Conservation (phyloP, 2,797 vertebrate species). For the Microctenopoma steveboyesi region DNA sequence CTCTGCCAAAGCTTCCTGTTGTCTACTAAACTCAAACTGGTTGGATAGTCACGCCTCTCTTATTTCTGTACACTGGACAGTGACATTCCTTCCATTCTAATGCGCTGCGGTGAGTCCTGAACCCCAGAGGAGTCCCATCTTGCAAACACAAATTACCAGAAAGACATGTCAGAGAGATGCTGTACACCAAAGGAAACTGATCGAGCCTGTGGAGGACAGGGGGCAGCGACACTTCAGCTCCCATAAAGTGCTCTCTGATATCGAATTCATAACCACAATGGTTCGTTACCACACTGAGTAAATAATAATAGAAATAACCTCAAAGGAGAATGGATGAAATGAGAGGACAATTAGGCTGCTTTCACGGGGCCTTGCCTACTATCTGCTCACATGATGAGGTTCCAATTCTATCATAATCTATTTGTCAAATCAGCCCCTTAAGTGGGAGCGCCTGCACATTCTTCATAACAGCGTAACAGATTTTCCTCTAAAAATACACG, state of each 20-base stretch:
- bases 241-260: constrained; percentile 40
- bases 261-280: constrained; percentile 48
- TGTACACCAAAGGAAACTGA: constrained; percentile 17
- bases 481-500: constrained; percentile 66
- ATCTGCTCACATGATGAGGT: constrained; percentile 55
- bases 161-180: constrained; percentile 39
- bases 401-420: constrained; percentile 66
- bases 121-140: constrained; percentile 28
- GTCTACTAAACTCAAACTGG: constrained; percentile 8
- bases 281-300: constrained; percentile 51
- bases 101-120: constrained; percentile 32
- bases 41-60: constrained; percentile 15
- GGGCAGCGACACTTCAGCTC: constrained; percentile 31
- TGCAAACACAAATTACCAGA: constrained; percentile 35
- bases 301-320: constrained; percentile 63
- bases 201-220: constrained; percentile 25
- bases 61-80: constrained; percentile 16
- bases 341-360: constrained; percentile 56
- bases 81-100: constrained; percentile 38
- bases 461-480: constrained; percentile 59
- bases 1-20: constrained; percentile 14
- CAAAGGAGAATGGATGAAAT: constrained; percentile 38
- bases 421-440: constrained; percentile 70
- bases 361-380: constrained; percentile 23
- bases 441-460: constrained; percentile 46